phyloP scores from a whole-genome alignment of 2,888 invertebrate genomes.

The Coremacera marginata region DNA sequence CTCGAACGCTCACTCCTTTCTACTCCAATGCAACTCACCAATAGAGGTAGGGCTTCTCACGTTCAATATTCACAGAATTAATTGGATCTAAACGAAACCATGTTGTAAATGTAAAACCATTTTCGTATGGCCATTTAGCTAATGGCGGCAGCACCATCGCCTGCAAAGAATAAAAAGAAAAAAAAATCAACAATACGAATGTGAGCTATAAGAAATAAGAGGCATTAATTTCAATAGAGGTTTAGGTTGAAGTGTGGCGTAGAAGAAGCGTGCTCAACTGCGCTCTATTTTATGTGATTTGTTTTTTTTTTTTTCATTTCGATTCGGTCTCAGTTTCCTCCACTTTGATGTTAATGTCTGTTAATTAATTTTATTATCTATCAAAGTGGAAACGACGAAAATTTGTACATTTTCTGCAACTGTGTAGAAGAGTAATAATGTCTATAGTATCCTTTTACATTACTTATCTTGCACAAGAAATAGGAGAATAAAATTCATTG shows the following conservation, averaged over 20 bases:
- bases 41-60: slow-evolving; percentile 98
- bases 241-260: neutral
- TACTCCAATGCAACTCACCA: slow-evolving; percentile 76
- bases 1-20: neutral
- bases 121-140: slow-evolving; percentile 98
- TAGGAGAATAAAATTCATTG: too few species aligned
- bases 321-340: neutral
- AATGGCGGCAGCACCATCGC: slow-evolving; percentile 97
- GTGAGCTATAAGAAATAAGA: neutral
- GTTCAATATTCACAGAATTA: slow-evolving; percentile 98
- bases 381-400: neutral
- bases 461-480: too few species aligned
- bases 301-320: neutral
- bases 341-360: slow-evolving; percentile 11
- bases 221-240: neutral
- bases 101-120: slow-evolving; percentile 99
- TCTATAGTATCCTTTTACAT: too few species aligned
- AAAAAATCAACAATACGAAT: slow-evolving; percentile 9
- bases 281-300: neutral
- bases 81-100: slow-evolving; percentile 99
- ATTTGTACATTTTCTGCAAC: neutral
- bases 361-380: slow-evolving; percentile 19
- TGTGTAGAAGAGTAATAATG: too few species aligned
- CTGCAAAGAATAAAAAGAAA: slow-evolving; percentile 72
- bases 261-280: neutral